Evolutionary conservation across 2,797 vertebrate genomes (phyloP).

Genomic region (Antrozous pallidus): DNA sequence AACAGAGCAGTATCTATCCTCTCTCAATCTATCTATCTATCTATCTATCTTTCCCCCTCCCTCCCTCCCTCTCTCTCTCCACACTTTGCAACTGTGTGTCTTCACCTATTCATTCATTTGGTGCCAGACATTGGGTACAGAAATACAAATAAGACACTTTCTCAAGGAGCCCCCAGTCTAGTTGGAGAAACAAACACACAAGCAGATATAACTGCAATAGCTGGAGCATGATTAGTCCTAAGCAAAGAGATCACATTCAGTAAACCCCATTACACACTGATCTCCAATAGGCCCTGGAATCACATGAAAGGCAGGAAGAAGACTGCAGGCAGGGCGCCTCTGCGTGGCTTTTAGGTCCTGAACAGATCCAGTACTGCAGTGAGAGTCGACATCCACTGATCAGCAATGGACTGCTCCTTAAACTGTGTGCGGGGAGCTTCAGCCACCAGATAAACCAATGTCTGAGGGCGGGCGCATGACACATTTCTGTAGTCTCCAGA

Average conservation of each 20-base stretch:
- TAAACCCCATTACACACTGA: background rate
- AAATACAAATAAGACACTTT: constrained; percentile 28
- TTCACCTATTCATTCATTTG: background rate
- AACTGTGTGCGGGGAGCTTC: background rate
- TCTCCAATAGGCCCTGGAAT: background rate
- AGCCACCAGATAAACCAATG: background rate
- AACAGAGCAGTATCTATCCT: background rate
- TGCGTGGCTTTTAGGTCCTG: background rate
- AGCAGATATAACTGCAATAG: background rate
- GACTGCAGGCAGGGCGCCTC: background rate
- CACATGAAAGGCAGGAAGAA: background rate
- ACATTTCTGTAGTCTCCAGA: background rate
- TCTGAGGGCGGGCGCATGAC: background rate
- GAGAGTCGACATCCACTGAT: background rate
- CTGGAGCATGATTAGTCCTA: constrained; percentile 1
- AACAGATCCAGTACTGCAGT: background rate
- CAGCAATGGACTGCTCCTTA: background rate
- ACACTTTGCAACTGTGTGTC: background rate
- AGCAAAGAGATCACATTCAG: background rate
- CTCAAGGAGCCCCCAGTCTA: background rate
- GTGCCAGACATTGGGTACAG: background rate
- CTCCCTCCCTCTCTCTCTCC: background rate
- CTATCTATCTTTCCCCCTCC: background rate
- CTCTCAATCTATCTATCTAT: background rate
- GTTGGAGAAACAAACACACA: background rate